These are phyloP conservation scores for Sturmia bella DNA, from an alignment of 2,888 invertebrate species.

Conservation along the genomic window DNA sequence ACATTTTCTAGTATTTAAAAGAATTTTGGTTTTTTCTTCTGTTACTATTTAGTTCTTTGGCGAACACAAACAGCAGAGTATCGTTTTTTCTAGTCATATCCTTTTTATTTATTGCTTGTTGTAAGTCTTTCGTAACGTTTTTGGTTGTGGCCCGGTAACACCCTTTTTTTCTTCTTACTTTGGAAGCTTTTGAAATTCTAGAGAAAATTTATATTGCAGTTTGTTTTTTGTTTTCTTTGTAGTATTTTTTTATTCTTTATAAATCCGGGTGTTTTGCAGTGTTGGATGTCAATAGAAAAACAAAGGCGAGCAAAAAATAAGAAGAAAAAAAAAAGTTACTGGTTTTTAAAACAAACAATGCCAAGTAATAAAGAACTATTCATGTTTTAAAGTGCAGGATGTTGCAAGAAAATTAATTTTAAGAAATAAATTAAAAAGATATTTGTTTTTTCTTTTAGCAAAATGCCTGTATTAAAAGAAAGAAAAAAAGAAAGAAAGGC, in stretches of 20 bases:
- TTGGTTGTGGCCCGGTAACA: constrained; percentile 51
- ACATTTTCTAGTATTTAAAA: constrained; percentile 27
- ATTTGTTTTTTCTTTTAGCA: neutral
- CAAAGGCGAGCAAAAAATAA: neutral
- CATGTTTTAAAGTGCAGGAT: constrained; percentile 15
- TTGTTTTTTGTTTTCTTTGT: neutral
- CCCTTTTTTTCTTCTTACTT: constrained; percentile 22
- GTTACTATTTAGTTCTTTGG: constrained; percentile 13
- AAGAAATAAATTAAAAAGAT: neutral
- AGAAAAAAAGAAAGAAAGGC: neutral
- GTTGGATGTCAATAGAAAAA: constrained; percentile 23
- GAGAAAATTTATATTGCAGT: constrained; percentile 30
- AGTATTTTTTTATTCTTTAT: too few relatives aligned
- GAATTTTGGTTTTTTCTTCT: constrained; percentile 2
- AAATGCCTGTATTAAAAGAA: too few relatives aligned
- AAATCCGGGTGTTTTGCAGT: constrained; percentile 18
- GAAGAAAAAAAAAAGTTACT: neutral
- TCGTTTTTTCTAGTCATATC: constrained; percentile 33
- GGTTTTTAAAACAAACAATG: constrained; percentile 29
- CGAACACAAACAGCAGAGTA: neutral
- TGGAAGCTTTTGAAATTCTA: constrained; percentile 30
- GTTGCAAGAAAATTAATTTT: constrained; percentile 21
- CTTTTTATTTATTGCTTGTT: constrained; percentile 34
- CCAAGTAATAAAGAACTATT: neutral
- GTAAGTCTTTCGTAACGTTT: neutral